Percentiles rank a stretch among this genome's conserved stretches.
Evolutionary conservation across 2,113 vertebrate species (phyloP).

Genomic region (Callaeas wilsoni): DNA sequence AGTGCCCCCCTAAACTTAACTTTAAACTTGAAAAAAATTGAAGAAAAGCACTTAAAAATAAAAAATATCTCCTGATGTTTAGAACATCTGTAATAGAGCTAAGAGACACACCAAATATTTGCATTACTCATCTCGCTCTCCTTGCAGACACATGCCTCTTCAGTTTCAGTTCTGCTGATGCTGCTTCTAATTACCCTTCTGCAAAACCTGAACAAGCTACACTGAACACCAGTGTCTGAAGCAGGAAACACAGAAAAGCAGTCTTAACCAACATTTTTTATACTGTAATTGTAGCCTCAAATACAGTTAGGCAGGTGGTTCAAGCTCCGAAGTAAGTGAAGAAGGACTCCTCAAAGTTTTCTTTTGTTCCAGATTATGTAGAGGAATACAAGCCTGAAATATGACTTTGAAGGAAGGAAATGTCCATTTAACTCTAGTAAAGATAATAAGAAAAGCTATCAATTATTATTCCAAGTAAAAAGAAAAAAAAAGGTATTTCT

Average conservation of each 20-base stretch:
- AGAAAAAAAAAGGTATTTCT: not conserved
- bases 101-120: not conserved
- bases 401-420: not conserved
- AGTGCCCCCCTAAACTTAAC: not conserved
- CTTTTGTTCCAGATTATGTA: not conserved
- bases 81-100: not conserved
- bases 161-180: conserved; percentile 47
- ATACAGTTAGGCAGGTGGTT: not conserved
- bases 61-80: not conserved
- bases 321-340: not conserved
- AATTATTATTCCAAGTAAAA: not conserved
- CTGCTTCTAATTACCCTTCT: not conserved
- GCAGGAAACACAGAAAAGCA: not conserved
- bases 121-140: not conserved
- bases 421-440: not conserved
- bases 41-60: not conserved
- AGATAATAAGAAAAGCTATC: not conserved
- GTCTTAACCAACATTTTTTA: not conserved
- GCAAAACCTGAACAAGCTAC: not conserved
- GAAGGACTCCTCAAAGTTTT: not conserved
- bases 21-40: not conserved
- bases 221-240: not conserved
- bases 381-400: not conserved
- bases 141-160: not conserved
- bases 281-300: not conserved